These are phyloP conservation scores for Nymphalis c-album DNA, from an alignment of 2,888 invertebrate species.

Conservation along the genomic window DNA sequence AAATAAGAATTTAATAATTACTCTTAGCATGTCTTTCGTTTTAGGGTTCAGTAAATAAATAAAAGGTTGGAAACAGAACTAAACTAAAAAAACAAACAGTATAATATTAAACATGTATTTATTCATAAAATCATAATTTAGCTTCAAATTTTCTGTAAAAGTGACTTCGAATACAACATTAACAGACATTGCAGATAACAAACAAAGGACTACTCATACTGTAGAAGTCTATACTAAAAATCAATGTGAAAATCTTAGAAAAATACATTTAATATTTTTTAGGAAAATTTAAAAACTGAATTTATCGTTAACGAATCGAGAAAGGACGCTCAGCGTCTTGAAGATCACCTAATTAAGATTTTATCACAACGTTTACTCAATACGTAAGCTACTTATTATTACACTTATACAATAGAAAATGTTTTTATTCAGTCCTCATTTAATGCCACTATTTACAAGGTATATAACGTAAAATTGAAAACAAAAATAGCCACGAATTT, in stretches of 20 bases:
- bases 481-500: background rate
- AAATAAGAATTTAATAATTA: no score
- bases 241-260: background rate
- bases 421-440: slow-evolving; percentile 17
- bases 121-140: slow-evolving; percentile 5
- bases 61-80: background rate
- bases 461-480: slow-evolving; percentile 5
- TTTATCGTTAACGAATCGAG: background rate
- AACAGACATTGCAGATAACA: background rate
- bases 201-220: background rate
- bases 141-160: background rate
- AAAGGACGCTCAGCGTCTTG: slow-evolving; percentile 23
- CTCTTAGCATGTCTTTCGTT: no score
- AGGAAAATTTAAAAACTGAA: background rate
- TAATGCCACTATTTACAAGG: slow-evolving; percentile 17
- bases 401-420: slow-evolving; percentile 3
- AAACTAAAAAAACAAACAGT: no score
- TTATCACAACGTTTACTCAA: slow-evolving; percentile 29
- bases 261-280: background rate
- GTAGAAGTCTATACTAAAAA: background rate
- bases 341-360: slow-evolving; percentile 11
- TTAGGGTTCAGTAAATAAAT: background rate
- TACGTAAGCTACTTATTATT: slow-evolving; percentile 14
- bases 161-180: background rate
- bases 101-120: slow-evolving; percentile 10